Evolutionary conservation across 2,797 vertebrate species (phyloP), one percentile per base, ranked within the genome.

Genomic region (Anguilla marmorata): DNA sequence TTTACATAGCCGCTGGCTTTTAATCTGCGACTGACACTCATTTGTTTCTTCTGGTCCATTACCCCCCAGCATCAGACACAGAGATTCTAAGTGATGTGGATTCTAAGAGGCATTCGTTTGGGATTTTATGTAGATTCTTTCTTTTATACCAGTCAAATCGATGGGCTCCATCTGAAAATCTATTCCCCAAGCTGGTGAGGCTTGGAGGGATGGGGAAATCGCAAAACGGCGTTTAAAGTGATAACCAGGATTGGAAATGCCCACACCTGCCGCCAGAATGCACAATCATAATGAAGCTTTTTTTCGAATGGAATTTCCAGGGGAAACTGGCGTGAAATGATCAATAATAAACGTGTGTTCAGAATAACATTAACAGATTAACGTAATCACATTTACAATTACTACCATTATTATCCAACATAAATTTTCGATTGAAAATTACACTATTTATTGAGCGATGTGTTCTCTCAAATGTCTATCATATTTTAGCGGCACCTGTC

Each of bases 91-190:
- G 72, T 76, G 33, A 79, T 19, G 37, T 79, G 74, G 74, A 79
- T 41, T 79, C 74, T 41, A 41, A 79, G 69, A 79, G 37, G 74
- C 74, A 79, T 79, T 79, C 21, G 19, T 79, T 41, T 79, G 37
- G 19, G 16, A 19, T 79, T 79, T 45, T 79, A 79, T 41, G 37
- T 16, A 79, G 37, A 79, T 33, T 4, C 74, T 30, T 72, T 72
- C 66, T 74, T 74, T 37, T 74, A 37, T 14, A 14, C 27, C 14
- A 79, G 33, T 24, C 37, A 74, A 74, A 14, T 74, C 30, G 12
- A 41, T 79, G 37, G 74, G 74, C 33, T 76, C n/a, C n/a, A 9
- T 52, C 50, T 52, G 9, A 58, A 58, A 16, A 16, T 1, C 69
- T 74, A 74, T 74, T 72, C n/a, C 66, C 66, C 14, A 63, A 63